Conservation (phyloP, 2,113 vertebrate species). For the Siniperca knerii region DNA sequence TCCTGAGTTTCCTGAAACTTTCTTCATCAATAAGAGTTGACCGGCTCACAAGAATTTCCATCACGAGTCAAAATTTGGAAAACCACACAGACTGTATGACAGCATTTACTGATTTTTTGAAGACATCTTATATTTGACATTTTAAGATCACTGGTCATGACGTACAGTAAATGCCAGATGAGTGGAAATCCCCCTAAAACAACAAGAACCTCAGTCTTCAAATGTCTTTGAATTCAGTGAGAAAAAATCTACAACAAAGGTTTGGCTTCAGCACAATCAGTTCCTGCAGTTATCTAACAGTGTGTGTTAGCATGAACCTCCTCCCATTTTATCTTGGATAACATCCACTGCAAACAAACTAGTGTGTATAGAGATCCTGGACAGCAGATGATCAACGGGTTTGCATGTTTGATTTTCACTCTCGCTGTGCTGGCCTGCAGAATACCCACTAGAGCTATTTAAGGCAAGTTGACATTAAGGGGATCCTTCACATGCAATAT, state of each 20-base stretch:
- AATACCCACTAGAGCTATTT: neutral
- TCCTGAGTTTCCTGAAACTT: too few species aligned
- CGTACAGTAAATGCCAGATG: neutral
- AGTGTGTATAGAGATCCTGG: conserved; percentile 21
- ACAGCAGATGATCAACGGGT: neutral
- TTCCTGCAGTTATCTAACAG: conserved; percentile 36
- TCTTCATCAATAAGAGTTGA: too few species aligned
- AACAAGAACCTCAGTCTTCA: neutral
- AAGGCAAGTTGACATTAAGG: neutral
- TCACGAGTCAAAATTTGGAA: neutral
- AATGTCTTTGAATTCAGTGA: neutral
- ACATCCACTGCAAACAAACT: conserved; percentile 48
- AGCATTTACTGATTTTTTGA: neutral
- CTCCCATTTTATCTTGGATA: conserved; percentile 42
- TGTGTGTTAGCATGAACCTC: conserved; percentile 10
- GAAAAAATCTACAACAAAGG: conserved; percentile 13
- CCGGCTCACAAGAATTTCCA: too few species aligned
- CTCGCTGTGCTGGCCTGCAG: neutral
- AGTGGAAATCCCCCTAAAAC: neutral
- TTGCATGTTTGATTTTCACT: conserved; percentile 31
- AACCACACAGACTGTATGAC: too few species aligned
- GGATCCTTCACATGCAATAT: neutral
- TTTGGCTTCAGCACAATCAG: conserved; percentile 25
- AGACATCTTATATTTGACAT: neutral
- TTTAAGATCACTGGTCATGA: neutral